These are phyloP conservation scores for Prinia subflava DNA, from an alignment of 2,113 vertebrate genomes.

Conservation along the genomic window DNA sequence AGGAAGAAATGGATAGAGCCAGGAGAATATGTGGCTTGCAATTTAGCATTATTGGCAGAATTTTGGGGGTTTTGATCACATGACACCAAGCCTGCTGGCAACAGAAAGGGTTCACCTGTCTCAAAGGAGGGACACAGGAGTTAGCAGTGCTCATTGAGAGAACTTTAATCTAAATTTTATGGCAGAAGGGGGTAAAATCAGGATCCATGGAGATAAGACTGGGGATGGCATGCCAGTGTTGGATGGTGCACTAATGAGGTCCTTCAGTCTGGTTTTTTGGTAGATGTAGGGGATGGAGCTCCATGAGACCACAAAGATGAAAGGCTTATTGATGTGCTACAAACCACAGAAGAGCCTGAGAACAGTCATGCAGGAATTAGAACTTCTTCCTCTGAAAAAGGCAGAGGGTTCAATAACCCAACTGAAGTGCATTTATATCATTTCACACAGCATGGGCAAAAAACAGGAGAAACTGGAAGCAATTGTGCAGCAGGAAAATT, in stretches of 20 bases:
- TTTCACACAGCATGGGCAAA: not conserved
- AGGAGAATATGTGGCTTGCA: not conserved
- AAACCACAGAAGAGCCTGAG: not conserved
- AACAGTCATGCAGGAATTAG: not conserved
- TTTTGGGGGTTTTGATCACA: rapidly evolving
- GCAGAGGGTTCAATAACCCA: not conserved
- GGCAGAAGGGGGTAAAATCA: not conserved
- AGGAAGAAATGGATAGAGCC: not conserved
- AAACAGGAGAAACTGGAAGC: not conserved
- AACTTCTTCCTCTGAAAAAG: not conserved
- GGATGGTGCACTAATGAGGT: not conserved
- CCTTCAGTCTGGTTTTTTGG: not conserved
- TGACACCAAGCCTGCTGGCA: rapidly evolving
- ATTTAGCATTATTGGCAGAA: not conserved
- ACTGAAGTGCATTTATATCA: not conserved
- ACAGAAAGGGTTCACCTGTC: not conserved
- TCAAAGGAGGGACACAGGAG: not conserved
- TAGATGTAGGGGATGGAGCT: not conserved
- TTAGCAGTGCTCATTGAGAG: not conserved
- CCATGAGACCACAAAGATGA: not conserved
- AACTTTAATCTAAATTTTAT: not conserved
- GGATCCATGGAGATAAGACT: not conserved
- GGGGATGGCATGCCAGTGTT: not conserved
- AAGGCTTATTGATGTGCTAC: not conserved
- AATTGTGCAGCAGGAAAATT: not conserved